Evolutionary conservation across 2,113 vertebrate species (phyloP).

Genomic region (Phocoena phocoena): DNA sequence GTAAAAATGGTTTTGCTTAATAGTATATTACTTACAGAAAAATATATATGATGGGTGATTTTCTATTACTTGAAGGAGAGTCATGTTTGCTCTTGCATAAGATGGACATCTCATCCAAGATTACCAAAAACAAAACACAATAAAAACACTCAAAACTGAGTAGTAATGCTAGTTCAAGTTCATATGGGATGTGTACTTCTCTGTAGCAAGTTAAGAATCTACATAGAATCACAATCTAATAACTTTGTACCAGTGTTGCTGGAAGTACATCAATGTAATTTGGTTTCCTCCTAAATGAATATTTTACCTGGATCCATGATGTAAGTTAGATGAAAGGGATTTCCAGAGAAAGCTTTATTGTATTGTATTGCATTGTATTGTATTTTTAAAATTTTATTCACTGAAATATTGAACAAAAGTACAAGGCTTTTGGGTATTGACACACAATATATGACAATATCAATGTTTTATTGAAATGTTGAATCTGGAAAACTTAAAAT

Average conservation of each 20-base stretch:
- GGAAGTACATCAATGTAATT: neutral
- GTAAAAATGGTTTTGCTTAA: neutral
- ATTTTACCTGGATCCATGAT: neutral
- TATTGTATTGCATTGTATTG: neutral
- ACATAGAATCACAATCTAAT: neutral
- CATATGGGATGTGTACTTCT: neutral
- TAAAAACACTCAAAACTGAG: neutral
- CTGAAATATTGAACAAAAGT: neutral
- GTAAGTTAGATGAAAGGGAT: neutral
- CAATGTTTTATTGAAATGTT: neutral
- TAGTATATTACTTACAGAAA: neutral
- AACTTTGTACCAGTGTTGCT: neutral
- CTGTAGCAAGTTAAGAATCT: neutral
- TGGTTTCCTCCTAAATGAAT: neutral
- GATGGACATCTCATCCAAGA: neutral
- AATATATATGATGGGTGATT: neutral
- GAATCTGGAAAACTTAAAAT: conserved; percentile 53
- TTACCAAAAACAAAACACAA: neutral
- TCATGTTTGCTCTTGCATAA: neutral
- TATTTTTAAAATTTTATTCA: neutral
- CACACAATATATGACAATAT: neutral
- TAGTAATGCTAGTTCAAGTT: neutral
- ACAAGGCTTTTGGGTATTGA: neutral
- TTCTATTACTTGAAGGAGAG: neutral
- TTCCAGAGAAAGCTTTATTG: neutral